Conservation (phyloP, 2,888 invertebrate genomes). For the Flexamia atlantica region DNA sequence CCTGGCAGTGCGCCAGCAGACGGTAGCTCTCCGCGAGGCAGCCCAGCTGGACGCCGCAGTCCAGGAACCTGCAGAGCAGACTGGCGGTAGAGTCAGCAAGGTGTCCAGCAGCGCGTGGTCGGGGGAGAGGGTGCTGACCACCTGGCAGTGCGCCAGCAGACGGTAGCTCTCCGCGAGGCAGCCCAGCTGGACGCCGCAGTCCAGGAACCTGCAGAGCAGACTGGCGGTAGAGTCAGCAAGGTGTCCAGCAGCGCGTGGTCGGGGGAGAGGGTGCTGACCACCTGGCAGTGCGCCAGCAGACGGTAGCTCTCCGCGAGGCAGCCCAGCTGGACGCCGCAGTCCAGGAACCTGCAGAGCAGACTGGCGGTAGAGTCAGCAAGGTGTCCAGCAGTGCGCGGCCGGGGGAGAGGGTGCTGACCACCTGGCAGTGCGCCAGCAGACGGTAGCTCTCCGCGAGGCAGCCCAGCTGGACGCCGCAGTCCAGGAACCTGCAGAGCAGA, state of each 20-base stretch:
- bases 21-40: constrained; percentile 61
- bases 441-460: constrained; percentile 61
- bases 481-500: constrained; percentile 42
- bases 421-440: constrained; percentile 59
- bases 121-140: constrained; percentile 60
- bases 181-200: too few species aligned
- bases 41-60: constrained; percentile 53
- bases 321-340: constrained; percentile 51
- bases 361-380: constrained; percentile 19
- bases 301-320: constrained; percentile 61
- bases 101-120: constrained; percentile 59
- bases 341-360: constrained; percentile 19
- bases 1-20: constrained; percentile 58
- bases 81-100: constrained; percentile 45
- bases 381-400: constrained; percentile 58
- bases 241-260: background rate
- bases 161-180: constrained; percentile 44
- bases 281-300: constrained; percentile 59
- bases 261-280: background rate
- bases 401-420: constrained; percentile 60
- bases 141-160: constrained; percentile 44
- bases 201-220: background rate
- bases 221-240: constrained; percentile 44
- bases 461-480: constrained; percentile 54
- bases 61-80: constrained; percentile 40